These are phyloP conservation scores for Arenaria interpres DNA, from an alignment of 2,113 vertebrate species.

Conservation along the genomic window DNA sequence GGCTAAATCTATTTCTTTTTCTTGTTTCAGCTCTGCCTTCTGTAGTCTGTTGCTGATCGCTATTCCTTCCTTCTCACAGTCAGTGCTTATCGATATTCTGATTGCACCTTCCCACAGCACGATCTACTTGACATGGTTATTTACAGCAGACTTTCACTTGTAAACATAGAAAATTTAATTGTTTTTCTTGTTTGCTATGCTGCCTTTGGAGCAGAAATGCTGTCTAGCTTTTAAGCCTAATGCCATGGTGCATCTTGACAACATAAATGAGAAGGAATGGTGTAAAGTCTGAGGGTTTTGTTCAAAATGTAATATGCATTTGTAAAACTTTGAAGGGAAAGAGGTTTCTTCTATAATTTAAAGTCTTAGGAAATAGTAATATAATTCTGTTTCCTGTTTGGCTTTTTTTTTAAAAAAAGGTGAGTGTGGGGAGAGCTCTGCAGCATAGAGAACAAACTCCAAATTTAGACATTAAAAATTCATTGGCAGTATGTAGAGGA, in stretches of 20 bases:
- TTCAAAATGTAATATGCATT: background rate
- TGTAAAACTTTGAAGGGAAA: background rate
- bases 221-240: slow-evolving; percentile 37
- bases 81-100: slow-evolving; percentile 4
- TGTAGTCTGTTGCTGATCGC: background rate
- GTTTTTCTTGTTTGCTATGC: slow-evolving; percentile 34
- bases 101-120: slow-evolving; percentile 2
- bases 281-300: background rate
- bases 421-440: background rate
- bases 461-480: background rate
- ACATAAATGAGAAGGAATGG: background rate
- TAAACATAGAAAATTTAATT: slow-evolving; percentile 55
- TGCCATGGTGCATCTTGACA: slow-evolving; percentile 7
- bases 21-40: background rate
- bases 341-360: background rate
- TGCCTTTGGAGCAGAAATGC: background rate
- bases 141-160: slow-evolving; percentile 47
- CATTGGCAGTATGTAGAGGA: background rate
- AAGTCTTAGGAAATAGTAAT: background rate
- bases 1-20: background rate
- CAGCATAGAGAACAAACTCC: background rate
- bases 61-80: background rate
- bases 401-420: background rate
- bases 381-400: background rate
- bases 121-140: slow-evolving; percentile 47